Conservation (phyloP, 2,113 vertebrate genomes). For the Empidonax traillii region DNA sequence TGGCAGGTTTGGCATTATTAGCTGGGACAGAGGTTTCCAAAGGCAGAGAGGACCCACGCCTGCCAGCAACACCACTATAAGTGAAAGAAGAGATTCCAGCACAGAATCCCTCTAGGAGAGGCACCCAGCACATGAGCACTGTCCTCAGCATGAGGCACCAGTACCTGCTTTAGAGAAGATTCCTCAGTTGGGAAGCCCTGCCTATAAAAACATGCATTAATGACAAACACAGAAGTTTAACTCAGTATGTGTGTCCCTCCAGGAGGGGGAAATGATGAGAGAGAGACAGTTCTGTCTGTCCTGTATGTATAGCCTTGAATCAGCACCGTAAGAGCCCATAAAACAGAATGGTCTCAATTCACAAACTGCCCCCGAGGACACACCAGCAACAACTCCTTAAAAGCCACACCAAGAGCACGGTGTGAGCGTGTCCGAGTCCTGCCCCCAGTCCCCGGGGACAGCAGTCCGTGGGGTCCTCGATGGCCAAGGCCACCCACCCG, state of each 20-base stretch:
- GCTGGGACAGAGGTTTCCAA: background rate
- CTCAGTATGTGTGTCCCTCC: rapidly evolving
- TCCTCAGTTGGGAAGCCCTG: background rate
- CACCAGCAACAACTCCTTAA: rapidly evolving
- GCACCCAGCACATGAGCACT: background rate
- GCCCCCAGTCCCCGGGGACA: background rate
- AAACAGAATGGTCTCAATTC: background rate
- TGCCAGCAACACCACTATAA: rapidly evolving
- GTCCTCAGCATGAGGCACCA: background rate
- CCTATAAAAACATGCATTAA: background rate
- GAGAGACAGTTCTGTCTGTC: background rate
- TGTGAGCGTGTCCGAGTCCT: background rate
- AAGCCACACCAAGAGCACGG: rapidly evolving
- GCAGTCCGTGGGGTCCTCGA: too few relatives aligned
- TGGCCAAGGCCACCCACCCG: background rate
- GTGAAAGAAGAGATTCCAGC: background rate
- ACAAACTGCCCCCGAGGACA: background rate
- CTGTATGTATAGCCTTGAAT: rapidly evolving
- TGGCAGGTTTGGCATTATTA: background rate
- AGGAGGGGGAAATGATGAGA: rapidly evolving
- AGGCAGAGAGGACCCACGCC: background rate
- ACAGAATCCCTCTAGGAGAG: background rate
- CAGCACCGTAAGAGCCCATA: background rate
- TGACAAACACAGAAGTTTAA: background rate
- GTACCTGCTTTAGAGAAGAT: background rate